A percentile compares a stretch with the other conserved stretches of the same genome.
Evolutionary conservation across 2,888 invertebrate genomes (phyloP).

Genomic region (Epinotia ramella): DNA sequence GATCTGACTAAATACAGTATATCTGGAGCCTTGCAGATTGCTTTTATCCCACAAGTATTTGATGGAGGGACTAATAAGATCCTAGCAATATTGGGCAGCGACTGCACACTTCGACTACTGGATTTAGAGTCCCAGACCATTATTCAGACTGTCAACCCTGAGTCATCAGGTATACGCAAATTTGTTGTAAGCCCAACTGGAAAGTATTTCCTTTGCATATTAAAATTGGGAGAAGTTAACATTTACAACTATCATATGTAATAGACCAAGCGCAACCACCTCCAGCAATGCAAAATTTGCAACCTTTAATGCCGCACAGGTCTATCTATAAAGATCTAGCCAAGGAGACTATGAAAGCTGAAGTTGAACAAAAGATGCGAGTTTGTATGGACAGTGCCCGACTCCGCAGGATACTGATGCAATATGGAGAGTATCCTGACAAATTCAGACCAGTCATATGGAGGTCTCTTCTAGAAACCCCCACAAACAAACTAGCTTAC

Average conservation of each 20-base stretch:
- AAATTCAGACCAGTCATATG: conserved; percentile 92
- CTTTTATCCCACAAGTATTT: conserved; percentile 86
- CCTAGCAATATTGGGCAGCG: conserved; percentile 84
- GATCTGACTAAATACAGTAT: conserved; percentile 81
- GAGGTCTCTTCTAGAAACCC: conserved; percentile 90
- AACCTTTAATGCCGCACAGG: conserved; percentile 56
- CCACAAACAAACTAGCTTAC: conserved; percentile 90
- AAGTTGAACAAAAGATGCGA: conserved; percentile 77
- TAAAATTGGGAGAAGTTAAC: conserved; percentile 85
- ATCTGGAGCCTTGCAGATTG: conserved; percentile 81
- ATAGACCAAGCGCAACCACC: conserved; percentile 60
- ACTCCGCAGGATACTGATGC: conserved; percentile 88
- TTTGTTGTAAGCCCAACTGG: conserved; percentile 84
- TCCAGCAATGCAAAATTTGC: conserved; percentile 52
- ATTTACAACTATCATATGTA: conserved; percentile 80
- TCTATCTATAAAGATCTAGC: conserved; percentile 57
- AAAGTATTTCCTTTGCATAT: conserved; percentile 85
- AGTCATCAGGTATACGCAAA: conserved; percentile 79
- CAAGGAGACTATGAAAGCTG: conserved; percentile 59
- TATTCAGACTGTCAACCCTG: conserved; percentile 73
- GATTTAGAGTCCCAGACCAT: conserved; percentile 81
- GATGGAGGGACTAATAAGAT: conserved; percentile 88
- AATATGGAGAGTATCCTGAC: conserved; percentile 93
- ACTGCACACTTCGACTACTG: conserved; percentile 82
- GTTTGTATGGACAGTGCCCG: conserved; percentile 85